These are phyloP conservation scores for Drosophila multiciliata DNA, from an alignment of 2,888 invertebrate species.

Conservation along the genomic window DNA sequence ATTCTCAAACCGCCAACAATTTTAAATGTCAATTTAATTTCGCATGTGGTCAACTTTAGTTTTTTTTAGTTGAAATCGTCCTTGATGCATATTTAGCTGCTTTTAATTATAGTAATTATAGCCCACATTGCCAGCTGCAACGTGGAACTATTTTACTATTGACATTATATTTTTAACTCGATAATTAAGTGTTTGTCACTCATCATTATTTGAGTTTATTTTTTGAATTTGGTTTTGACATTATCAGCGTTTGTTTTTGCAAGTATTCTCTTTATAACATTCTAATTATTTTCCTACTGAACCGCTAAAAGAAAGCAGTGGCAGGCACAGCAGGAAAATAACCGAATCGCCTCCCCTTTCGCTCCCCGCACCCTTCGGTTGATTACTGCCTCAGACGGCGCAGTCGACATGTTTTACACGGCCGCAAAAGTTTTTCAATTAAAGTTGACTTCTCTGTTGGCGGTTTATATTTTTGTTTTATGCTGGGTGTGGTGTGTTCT, in stretches of 20 bases:
- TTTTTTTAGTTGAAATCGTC: not conserved
- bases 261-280: conserved; percentile 15
- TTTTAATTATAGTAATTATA: not conserved
- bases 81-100: not conserved
- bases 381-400: not conserved
- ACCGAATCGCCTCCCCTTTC: not conserved
- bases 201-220: conserved; percentile 8
- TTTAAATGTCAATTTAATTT: not conserved
- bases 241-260: conserved; percentile 16
- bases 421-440: conserved; percentile 63
- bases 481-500: not conserved
- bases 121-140: not conserved
- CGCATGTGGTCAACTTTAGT: not conserved
- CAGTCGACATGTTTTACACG: conserved; percentile 27
- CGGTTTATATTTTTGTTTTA: not conserved
- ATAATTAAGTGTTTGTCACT: conserved; percentile 13
- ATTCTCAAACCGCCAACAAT: not conserved
- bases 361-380: not conserved
- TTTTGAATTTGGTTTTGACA: not conserved
- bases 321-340: conserved; percentile 16
- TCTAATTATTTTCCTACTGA: conserved; percentile 38
- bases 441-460: conserved; percentile 32
- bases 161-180: not conserved
- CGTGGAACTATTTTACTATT: too few species aligned
- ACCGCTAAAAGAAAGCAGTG: conserved; percentile 4